A percentile compares a stretch with the other conserved stretches of the same genome.
phyloP scores from a whole-genome alignment of 1,140 invertebrate genomes.

The Brachionus paranguensis region DNA sequence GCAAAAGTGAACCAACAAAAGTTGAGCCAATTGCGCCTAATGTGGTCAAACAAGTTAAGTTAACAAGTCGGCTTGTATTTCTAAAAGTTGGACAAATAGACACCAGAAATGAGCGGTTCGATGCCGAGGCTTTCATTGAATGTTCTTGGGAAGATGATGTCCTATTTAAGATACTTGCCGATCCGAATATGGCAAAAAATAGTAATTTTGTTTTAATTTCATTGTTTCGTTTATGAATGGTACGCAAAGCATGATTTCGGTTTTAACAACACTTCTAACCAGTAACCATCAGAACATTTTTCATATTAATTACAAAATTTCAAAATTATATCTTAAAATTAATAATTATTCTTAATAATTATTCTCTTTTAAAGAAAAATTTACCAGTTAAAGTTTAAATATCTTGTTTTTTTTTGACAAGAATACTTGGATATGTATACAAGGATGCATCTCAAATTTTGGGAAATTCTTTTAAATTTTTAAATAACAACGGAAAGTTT shows the following conservation, averaged over 20 bases:
- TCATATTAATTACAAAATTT: no score
- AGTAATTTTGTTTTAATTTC: background rate
- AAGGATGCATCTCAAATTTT: no score
- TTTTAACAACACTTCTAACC: background rate
- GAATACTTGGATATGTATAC: no score
- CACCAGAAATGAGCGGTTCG: slow-evolving; percentile 42
- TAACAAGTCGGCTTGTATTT: slow-evolving; percentile 39
- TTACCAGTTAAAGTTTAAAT: no score
- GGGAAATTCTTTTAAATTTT: no score
- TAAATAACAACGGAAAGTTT: no score
- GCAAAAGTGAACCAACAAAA: background rate
- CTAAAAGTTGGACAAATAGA: slow-evolving; percentile 44
- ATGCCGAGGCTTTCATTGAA: slow-evolving; percentile 42
- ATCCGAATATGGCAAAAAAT: slow-evolving; percentile 32
- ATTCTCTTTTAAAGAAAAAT: no score
- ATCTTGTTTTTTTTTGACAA: no score
- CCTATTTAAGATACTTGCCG: slow-evolving; percentile 19
- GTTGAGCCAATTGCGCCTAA: background rate
- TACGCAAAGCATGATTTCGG: background rate
- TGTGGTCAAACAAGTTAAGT: background rate
- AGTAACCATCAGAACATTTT: background rate
- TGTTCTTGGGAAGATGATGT: slow-evolving; percentile 41
- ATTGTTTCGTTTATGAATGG: background rate
- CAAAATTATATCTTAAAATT: no score
- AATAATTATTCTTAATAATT: no score